These are phyloP conservation scores for Xenopus borealis DNA, from an alignment of 2,113 vertebrate species.

Conservation along the genomic window DNA sequence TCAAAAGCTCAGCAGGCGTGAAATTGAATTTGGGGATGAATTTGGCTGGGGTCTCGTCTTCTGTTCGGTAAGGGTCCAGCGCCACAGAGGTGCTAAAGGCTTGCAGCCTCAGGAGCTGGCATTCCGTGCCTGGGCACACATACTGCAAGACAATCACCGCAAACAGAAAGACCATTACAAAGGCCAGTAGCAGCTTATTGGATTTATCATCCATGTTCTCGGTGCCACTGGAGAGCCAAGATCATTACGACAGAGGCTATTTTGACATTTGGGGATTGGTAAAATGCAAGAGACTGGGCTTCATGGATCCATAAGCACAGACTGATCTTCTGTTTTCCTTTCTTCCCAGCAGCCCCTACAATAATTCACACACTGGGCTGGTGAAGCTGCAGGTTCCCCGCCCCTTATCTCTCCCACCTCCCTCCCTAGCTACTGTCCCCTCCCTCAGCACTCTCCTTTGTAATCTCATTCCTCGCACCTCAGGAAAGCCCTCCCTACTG, in stretches of 20 bases:
- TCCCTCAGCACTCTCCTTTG: too few species aligned
- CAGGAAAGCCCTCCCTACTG: not conserved
- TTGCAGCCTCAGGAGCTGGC: constrained; percentile 77
- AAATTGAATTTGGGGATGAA: constrained; percentile 90
- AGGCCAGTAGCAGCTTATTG: constrained; percentile 75
- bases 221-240: constrained; percentile 48
- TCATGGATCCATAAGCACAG: constrained; percentile 49
- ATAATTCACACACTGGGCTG: constrained; percentile 43
- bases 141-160: constrained; percentile 90
- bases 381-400: constrained; percentile 37
- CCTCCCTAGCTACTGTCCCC: too few species aligned
- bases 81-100: constrained; percentile 62
- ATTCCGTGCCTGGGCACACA: constrained; percentile 86
- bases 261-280: constrained; percentile 5
- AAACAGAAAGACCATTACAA: constrained; percentile 86
- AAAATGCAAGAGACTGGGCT: constrained; percentile 48
- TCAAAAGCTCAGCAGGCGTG: constrained; percentile 74
- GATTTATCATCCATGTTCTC: constrained; percentile 92
- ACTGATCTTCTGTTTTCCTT: constrained; percentile 49
- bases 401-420: not conserved
- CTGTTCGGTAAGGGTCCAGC: constrained; percentile 83
- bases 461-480: not conserved
- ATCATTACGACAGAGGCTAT: constrained; percentile 59
- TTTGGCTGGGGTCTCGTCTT: constrained; percentile 82
- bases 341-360: constrained; percentile 58